A percentile compares a stretch with the other conserved stretches of the same genome.
Conservation (phyloP, 2,797 vertebrate genomes). For the Acanthurus tractus region DNA sequence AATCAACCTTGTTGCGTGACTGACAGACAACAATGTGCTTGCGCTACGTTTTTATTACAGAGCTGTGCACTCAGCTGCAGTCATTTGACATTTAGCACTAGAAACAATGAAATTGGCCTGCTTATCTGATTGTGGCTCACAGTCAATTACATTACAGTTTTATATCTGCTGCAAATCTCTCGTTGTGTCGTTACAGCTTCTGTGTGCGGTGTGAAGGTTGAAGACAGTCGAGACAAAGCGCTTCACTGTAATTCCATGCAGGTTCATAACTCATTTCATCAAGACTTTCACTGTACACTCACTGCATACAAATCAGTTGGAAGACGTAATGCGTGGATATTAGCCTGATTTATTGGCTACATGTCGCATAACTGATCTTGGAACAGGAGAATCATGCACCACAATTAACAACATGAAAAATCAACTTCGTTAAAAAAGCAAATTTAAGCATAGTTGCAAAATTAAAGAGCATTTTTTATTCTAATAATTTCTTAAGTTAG, state of each 20-base stretch:
- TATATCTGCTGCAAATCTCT: conserved; percentile 76
- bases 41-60: conserved; percentile 56
- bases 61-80: conserved; percentile 52
- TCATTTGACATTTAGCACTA: conserved; percentile 62
- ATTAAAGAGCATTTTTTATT: too few species aligned
- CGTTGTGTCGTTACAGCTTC: conserved; percentile 64
- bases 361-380: neutral
- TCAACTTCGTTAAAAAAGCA: neutral
- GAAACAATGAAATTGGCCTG: conserved; percentile 58
- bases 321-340: conserved; percentile 30
- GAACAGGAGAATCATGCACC: neutral
- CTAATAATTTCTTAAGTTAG: neutral
- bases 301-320: conserved; percentile 46
- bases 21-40: conserved; percentile 48
- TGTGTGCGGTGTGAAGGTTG: conserved; percentile 61
- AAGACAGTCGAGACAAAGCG: conserved; percentile 27
- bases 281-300: conserved; percentile 15
- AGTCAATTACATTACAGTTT: conserved; percentile 77
- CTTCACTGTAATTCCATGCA: conserved; percentile 28
- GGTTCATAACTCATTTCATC: conserved; percentile 54
- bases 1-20: conserved; percentile 37
- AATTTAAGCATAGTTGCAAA: neutral
- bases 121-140: conserved; percentile 80
- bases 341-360: conserved; percentile 29
- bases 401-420: conserved; percentile 9